Base-by-base conservation (phyloP, 1,140 invertebrate genomes). In the Drosophila gunungcola region DNA sequence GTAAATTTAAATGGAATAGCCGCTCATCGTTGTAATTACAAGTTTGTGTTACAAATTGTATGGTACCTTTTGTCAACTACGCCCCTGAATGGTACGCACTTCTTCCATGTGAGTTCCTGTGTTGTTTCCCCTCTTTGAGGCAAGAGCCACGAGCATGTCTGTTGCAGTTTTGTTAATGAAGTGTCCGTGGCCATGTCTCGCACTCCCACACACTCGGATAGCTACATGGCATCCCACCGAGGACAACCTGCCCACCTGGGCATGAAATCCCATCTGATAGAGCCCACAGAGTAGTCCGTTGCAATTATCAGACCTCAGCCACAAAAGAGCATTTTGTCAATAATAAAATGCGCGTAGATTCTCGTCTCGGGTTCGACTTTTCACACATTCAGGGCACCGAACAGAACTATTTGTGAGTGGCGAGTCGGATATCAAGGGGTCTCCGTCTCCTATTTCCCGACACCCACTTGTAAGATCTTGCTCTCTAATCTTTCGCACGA, bases 121-220 rank as follows among this genome's bases (percentile, higher is more conserved):
- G 11, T 11, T 55, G 25, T 11, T 11, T 25, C 16, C 60, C 53
- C 57, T 42, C 16, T 12, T 13, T 5, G 38, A 21, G 11, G 7
- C 10, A 11, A 11, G 5, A 9, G 45, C 34, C 25, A 9, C 38
- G 7, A 38, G 38, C 67, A 13, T 45, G 41, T 43, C 43, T 43
- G 53, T 51, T 80, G 58, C 55, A 69, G 43, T 77, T 61, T 64
- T 74, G 65, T 61, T 68, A 82, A 82, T 69, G 63, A 82, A 82
- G 65, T 80, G 78, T 67, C 78, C 34, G 60, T 55, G 56, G 62
- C 76, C 53, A 65, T 58, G 49, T 73, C 78, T 70, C 62, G 45
- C 57, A 78, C 73, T 39, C 57, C n/a, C 49, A 74, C 77, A 49
- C 76, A 42, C 39, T 25, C 4, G 36, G 6, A 60, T 13, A 34